A percentile compares a stretch with the other conserved stretches of the same genome.
phyloP scores from a whole-genome alignment of 2,113 vertebrate genomes.

The Myrmophylax atrothorax region DNA sequence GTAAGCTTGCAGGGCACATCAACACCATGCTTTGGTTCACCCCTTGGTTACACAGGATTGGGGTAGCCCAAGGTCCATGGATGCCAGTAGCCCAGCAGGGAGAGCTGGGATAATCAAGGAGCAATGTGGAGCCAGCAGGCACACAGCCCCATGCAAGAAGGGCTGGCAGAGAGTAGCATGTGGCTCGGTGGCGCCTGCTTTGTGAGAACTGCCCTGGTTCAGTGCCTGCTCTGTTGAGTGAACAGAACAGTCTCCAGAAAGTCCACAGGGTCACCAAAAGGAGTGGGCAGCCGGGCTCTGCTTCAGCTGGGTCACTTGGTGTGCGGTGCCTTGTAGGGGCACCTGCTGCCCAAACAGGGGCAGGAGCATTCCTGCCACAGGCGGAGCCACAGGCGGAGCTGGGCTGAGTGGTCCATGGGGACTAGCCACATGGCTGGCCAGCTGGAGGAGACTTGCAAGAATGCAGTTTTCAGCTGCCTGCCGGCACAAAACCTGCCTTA shows the following conservation, averaged over 20 bases:
- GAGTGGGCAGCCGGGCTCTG: background rate
- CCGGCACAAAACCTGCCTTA: background rate
- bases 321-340: fast-evolving
- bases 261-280: fast-evolving
- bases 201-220: background rate
- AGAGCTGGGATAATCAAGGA: background rate
- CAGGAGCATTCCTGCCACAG: background rate
- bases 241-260: background rate
- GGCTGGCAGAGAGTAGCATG: background rate
- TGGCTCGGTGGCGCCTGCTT: fast-evolving
- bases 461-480: background rate
- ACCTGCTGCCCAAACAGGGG: background rate
- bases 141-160: background rate
- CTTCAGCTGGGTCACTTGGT: fast-evolving
- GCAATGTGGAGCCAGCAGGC: background rate
- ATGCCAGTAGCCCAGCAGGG: background rate
- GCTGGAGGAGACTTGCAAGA: background rate
- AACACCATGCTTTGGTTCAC: fast-evolving
- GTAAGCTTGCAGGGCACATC: fast-evolving
- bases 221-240: background rate
- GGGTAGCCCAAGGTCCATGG: background rate
- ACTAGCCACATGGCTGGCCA: background rate
- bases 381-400: background rate
- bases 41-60: background rate
- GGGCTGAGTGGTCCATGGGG: background rate